Evolutionary conservation across 2,113 vertebrate genomes (phyloP).

Genomic region (Sarotherodon lohbergeri): DNA sequence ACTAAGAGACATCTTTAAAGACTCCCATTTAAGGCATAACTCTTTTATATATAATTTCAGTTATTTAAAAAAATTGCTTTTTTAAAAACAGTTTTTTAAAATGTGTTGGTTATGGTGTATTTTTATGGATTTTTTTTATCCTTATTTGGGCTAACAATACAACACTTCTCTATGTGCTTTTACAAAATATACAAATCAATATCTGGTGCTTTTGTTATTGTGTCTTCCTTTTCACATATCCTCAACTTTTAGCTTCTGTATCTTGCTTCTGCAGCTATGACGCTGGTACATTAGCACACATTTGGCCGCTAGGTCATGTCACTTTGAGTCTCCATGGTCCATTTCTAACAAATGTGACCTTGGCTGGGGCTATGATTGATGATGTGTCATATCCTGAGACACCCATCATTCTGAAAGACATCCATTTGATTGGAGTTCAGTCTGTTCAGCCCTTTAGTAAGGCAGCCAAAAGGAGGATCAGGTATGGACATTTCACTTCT

Average conservation of each 20-base stretch:
- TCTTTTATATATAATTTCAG: background rate
- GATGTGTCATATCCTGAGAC: constrained; percentile 52
- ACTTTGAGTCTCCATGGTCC: constrained; percentile 17
- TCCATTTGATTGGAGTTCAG: background rate
- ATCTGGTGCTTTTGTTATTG: rapidly evolving
- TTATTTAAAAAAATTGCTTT: rapidly evolving
- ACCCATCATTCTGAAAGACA: background rate
- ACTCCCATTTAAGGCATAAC: background rate
- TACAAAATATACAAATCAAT: background rate
- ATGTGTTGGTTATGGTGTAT: background rate
- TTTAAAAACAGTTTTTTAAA: rapidly evolving
- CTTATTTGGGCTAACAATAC: background rate
- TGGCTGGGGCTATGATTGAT: constrained; percentile 13
- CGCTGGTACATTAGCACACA: background rate
- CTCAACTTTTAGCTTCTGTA: background rate
- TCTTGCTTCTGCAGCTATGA: constrained; percentile 37
- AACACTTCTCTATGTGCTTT: background rate
- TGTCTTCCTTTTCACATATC: background rate
- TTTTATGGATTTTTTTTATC: background rate
- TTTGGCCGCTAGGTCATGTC: constrained; percentile 49
- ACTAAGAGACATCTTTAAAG: background rate
- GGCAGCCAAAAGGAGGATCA: constrained; percentile 3
- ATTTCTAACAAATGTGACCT: background rate
- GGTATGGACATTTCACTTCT: background rate
- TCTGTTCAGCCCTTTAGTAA: constrained; percentile 12